Conservation (phyloP, 2,113 vertebrate species). For the Setophaga kirtlandii region DNA sequence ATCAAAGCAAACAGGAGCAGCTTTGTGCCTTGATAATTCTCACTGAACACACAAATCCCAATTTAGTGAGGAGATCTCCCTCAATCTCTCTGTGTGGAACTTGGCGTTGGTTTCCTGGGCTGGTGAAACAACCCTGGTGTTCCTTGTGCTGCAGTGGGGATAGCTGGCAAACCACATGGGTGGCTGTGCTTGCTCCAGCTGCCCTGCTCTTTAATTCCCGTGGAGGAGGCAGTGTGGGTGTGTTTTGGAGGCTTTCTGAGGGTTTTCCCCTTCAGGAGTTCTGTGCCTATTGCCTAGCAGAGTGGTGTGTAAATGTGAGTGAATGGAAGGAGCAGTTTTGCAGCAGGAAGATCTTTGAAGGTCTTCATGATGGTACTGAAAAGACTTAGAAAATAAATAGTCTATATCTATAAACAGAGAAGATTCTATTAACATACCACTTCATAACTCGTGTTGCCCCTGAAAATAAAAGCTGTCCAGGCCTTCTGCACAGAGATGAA, state of each 20-base stretch:
- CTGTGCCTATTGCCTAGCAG: slow-evolving; percentile 61
- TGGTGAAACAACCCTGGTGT: slow-evolving; percentile 13
- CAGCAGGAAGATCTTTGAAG: slow-evolving; percentile 28
- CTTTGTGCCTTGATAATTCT: slow-evolving; percentile 75
- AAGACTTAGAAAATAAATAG: slow-evolving; percentile 56
- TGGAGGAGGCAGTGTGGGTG: neutral
- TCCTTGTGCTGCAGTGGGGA: neutral
- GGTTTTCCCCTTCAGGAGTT: slow-evolving; percentile 38
- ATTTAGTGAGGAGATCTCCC: slow-evolving; percentile 56
- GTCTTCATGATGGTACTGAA: slow-evolving; percentile 38
- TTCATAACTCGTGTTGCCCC: slow-evolving; percentile 19
- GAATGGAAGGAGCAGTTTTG: slow-evolving; percentile 19
- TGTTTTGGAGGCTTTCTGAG: slow-evolving; percentile 44
- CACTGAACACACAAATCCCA: slow-evolving; percentile 25
- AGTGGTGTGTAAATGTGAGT: slow-evolving; percentile 27
- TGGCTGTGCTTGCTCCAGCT: neutral
- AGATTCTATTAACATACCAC: slow-evolving; percentile 56
- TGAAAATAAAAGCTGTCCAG: neutral
- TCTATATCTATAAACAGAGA: slow-evolving; percentile 62
- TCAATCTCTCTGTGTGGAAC: slow-evolving; percentile 38
- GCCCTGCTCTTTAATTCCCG: neutral
- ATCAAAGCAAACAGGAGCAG: slow-evolving; percentile 67
- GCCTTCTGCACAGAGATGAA: neutral
- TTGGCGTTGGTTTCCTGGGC: slow-evolving; percentile 46
- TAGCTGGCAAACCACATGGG: slow-evolving; percentile 9